Base-by-base conservation (phyloP, 37 sponge, comb jelly and placozoan species). In the Aphrocallistes beatrix region DNA sequence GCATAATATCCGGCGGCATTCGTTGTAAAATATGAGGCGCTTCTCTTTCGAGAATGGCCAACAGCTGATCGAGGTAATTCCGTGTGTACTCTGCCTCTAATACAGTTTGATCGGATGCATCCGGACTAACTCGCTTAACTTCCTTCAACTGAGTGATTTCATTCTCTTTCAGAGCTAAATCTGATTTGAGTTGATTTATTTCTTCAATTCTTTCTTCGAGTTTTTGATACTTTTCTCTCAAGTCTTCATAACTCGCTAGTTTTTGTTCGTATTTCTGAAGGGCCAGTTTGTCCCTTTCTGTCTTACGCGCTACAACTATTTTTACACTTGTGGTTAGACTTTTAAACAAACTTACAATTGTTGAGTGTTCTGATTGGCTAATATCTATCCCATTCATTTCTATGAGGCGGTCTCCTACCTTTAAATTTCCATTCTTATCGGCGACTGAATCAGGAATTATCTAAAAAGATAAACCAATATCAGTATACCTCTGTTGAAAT, bases 291-390 rank as follows among this genome's bases (percentile, higher is more conserved):
- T 60, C 75, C 8, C 75, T 19, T 13, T 60, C 75, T 19, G 75
- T 60, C n/a, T 60, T 60, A 60, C 75, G 75, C 75, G 75, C 75
- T 30, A 60, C 75, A 19, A 60, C 75, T 32, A 60, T 60, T 13
- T 60, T 60, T 6, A 60, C 75, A 60, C 75, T 60, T 60, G 75
- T 60, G 75, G 75, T 60, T 60, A 60, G 17, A 60, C 75, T 60
- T 13, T 60, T 60, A 13, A 60, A 60, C n/a, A 60, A 13, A 32
- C 34, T 60, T 25, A 60, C 75, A 19, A 60, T 60, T 32, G 75
- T 30, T 25, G 75, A 60, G 21, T 60, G 75, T 13, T 60, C 75
- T 60, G 21, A 32, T 3, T 60, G 75, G n/a, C 75, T 60, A 60
- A 60, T 60, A 13, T 60, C 75, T 60, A 13, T 60, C n/a, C 75